These are phyloP conservation scores for Athalia circularis DNA, from an alignment of 2,888 invertebrate species.

Conservation along the genomic window DNA sequence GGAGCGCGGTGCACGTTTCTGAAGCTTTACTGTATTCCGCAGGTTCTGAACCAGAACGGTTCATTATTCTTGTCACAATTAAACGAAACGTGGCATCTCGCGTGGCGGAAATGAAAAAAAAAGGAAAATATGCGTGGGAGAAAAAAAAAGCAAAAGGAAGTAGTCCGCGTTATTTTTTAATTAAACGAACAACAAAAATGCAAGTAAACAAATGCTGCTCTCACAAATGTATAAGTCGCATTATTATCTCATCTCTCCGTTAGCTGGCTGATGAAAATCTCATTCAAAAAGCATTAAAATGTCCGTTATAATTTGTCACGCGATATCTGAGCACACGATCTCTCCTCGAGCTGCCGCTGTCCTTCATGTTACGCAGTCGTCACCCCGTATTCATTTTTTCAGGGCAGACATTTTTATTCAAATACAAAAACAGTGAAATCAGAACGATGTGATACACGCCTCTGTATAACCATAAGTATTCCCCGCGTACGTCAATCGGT, in stretches of 20 bases:
- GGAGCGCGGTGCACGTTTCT: background rate
- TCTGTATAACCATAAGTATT: too few species aligned
- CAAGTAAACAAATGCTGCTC: too few species aligned
- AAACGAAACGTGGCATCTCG: background rate
- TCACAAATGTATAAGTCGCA: background rate
- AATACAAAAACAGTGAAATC: background rate
- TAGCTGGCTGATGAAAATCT: conserved; percentile 17
- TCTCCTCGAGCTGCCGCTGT: background rate
- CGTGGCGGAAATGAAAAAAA: background rate
- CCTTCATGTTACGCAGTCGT: background rate
- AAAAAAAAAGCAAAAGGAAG: background rate
- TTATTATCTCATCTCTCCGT: background rate
- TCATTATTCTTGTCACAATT: conserved; percentile 24
- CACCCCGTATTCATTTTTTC: background rate
- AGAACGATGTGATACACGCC: too few species aligned
- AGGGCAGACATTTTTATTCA: background rate
- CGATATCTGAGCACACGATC: conserved; percentile 9
- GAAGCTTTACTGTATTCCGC: background rate
- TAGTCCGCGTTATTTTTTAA: too few species aligned
- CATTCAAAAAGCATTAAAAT: conserved; percentile 10
- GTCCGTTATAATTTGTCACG: conserved; percentile 20
- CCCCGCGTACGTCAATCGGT: background rate
- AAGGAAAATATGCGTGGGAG: too few species aligned
- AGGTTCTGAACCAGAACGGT: background rate
- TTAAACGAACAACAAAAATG: background rate